Evolutionary conservation across 2,888 invertebrate species (phyloP), one percentile per base, ranked within the genome.

Genomic region (Sceliomorpha sp.): DNA sequence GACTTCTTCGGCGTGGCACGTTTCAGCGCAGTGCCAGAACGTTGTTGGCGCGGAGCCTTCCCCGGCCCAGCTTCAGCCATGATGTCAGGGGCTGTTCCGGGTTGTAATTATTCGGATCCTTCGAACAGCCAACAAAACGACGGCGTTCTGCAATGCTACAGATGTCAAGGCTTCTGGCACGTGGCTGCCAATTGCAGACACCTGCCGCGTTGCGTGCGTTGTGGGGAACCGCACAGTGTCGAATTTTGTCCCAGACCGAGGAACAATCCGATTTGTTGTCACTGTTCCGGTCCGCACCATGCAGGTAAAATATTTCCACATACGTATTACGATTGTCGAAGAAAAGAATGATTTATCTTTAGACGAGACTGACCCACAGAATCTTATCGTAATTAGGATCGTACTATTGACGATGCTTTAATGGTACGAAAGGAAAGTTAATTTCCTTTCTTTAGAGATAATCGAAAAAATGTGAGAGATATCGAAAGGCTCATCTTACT

Each of bases 91-190:
- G 17, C 55, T 3, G 53, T 67, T 12, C 44, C 53, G 1, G 63
- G 42, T 24, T 70, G 70, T 47, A 69, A 67, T 59, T 44, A 42
- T 7, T 9, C 45, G 2, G 78, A 76, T 8, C 48, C 72, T 9
- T 63, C 74, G 14, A 80, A 72, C 27, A 37, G 48, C 8, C 85
- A 81, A 50, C 75, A 83, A 2, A 82, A 81, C 3, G 90, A 90
- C 59, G 81, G 84, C 0, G 89, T 90, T 1, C 78, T 90, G 6
- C 90, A 90, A 68, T 90, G 90, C 68, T 90, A 89, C 75, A 88
- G 89, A 0, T 90, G 90, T 72, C 90, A 90, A 81, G 90, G 90
- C 1, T 90, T 90, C 75, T 90, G 90, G 90, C 90, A 91, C 75
- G 89, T 90, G 3, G 90, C 90, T 0, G 89, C 89, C 7, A 89